A percentile compares a stretch with the other conserved stretches of the same genome.
phyloP scores from a whole-genome alignment of 2,888 invertebrate species.

The Epinotia ramella region DNA sequence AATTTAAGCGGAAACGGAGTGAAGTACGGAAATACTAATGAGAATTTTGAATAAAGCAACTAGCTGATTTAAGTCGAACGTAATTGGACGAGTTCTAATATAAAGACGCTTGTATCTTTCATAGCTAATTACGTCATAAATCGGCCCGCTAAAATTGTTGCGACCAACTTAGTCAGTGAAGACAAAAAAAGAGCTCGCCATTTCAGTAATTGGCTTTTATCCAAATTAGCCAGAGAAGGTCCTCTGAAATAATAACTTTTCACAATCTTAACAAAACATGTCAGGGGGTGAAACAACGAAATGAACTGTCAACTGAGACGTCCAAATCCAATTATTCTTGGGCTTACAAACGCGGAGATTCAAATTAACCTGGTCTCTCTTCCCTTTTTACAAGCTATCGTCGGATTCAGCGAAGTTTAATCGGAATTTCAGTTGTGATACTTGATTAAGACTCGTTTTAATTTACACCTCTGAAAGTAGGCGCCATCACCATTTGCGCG shows the following conservation, averaged over 20 bases:
- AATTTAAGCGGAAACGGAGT: slow-evolving; percentile 31
- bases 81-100: slow-evolving; percentile 64
- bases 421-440: slow-evolving; percentile 64
- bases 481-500: slow-evolving; percentile 41
- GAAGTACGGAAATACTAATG: slow-evolving; percentile 22
- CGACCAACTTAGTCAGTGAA: slow-evolving; percentile 63
- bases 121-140: slow-evolving; percentile 71
- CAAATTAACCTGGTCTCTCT: slow-evolving; percentile 76
- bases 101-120: slow-evolving; percentile 58
- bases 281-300: slow-evolving; percentile 77
- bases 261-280: slow-evolving; percentile 79
- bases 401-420: slow-evolving; percentile 60
- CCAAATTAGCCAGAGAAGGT: slow-evolving; percentile 70
- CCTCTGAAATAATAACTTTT: slow-evolving; percentile 77
- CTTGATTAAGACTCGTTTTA: slow-evolving; percentile 71
- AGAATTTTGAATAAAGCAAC: slow-evolving; percentile 29
- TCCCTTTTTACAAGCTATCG: slow-evolving; percentile 69
- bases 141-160: slow-evolving; percentile 70
- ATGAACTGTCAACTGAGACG: slow-evolving; percentile 82
- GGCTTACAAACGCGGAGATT: slow-evolving; percentile 77
- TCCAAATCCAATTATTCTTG: slow-evolving; percentile 82
- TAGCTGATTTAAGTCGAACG: slow-evolving; percentile 60
- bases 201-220: slow-evolving; percentile 76
- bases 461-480: slow-evolving; percentile 53
- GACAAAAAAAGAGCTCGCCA: slow-evolving; percentile 62